These are phyloP conservation scores for Palythoa grandiflora DNA, from an alignment of 92 coral and sea anemone genomes.

Conservation along the genomic window DNA sequence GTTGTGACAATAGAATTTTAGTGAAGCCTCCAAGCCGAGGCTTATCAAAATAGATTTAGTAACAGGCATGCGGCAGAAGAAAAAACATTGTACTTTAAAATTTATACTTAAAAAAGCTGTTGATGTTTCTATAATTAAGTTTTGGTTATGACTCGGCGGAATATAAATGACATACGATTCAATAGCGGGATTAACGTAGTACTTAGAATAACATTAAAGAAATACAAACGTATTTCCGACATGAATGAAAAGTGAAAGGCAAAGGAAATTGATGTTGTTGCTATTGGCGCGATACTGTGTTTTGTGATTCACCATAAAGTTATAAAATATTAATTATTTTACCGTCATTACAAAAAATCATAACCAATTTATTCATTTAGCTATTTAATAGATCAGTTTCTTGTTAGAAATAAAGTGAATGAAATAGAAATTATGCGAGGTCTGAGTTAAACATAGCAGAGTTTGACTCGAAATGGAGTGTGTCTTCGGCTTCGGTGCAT, in stretches of 20 bases:
- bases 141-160: constrained; percentile 1
- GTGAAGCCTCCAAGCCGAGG: not conserved
- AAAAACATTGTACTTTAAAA: not conserved
- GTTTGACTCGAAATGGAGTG: no score
- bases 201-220: not conserved
- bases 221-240: not conserved
- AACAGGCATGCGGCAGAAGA: not conserved
- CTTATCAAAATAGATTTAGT: not conserved
- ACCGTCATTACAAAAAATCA: not conserved
- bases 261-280: not conserved
- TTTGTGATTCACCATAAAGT: not conserved
- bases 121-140: not conserved
- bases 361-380: not conserved
- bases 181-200: not conserved
- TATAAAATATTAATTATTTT: not conserved
- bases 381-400: not conserved
- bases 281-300: not conserved
- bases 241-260: not conserved
- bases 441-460: no score
- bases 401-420: no score
- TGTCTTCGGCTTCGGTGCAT: no score
- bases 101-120: not conserved
- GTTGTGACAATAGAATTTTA: not conserved
- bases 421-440: no score
- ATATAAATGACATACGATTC: not conserved